phyloP scores from a whole-genome alignment of 2,797 vertebrate species.

The Arctocebus calabarensis region DNA sequence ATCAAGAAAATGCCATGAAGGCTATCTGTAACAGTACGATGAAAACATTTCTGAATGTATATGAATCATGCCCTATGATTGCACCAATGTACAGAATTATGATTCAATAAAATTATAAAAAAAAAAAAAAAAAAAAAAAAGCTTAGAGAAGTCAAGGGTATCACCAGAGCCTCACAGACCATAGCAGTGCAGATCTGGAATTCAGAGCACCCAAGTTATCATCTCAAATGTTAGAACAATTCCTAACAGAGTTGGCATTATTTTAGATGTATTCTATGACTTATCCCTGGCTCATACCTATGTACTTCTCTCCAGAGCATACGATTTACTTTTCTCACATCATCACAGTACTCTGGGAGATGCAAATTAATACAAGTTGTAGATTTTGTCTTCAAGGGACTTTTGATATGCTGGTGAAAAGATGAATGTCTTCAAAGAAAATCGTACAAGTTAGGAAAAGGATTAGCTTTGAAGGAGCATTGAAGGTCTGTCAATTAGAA shows the following conservation, averaged over 20 bases:
- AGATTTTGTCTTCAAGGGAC: neutral
- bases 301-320: neutral
- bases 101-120: too few species aligned
- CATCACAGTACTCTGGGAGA: neutral
- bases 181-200: neutral
- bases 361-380: neutral
- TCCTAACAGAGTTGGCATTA: neutral
- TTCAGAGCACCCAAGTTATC: neutral
- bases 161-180: neutral
- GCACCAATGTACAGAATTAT: too few species aligned
- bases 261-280: slow-evolving; percentile 17
- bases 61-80: too few species aligned
- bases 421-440: slow-evolving; percentile 57
- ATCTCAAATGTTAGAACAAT: neutral
- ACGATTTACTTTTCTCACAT: slow-evolving; percentile 16
- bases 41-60: too few species aligned
- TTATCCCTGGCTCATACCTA: neutral
- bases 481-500: neutral
- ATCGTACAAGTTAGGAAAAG: slow-evolving; percentile 8
- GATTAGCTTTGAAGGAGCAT: slow-evolving; percentile 41
- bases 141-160: neutral
- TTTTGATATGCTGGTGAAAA: slow-evolving; percentile 35
- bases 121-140: too few species aligned
- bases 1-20: too few species aligned
- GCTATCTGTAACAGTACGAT: too few species aligned